These are phyloP conservation scores for Brassicogethes aeneus DNA, from an alignment of 2,888 invertebrate genomes.

Conservation along the genomic window DNA sequence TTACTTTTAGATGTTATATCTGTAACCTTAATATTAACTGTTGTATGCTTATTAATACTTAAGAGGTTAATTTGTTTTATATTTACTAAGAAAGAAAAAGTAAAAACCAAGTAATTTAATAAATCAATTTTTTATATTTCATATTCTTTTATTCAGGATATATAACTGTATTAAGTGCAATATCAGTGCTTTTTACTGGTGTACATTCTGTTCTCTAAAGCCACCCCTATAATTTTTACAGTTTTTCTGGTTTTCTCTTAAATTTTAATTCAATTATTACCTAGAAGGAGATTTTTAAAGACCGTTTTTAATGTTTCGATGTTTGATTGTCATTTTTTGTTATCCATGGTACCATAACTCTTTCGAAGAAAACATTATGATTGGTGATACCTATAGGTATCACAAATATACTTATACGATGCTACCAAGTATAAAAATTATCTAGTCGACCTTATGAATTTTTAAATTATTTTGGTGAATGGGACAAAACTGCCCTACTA, in stretches of 20 bases:
- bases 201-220: conserved; percentile 77
- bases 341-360: no score
- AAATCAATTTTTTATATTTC: not conserved
- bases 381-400: no score
- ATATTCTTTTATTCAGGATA: conserved; percentile 35
- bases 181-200: conserved; percentile 66
- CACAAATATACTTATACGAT: no score
- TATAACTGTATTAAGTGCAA: conserved; percentile 61
- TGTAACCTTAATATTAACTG: conserved; percentile 1
- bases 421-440: no score
- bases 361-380: no score
- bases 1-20: conserved; percentile 36
- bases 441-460: no score
- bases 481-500: no score
- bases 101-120: not conserved
- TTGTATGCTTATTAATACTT: not conserved
- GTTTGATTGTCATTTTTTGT: no score
- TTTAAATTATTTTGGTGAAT: no score
- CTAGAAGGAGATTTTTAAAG: no score
- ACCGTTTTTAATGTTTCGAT: no score
- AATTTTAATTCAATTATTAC: no score
- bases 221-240: conserved; percentile 58
- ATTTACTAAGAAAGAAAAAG: not conserved
- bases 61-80: not conserved
- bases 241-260: conserved; percentile 29